Percentiles rank a stretch among this genome's conserved stretches.
Evolutionary conservation across 2,888 invertebrate genomes (phyloP).

Genomic region (Mimas tiliae): DNA sequence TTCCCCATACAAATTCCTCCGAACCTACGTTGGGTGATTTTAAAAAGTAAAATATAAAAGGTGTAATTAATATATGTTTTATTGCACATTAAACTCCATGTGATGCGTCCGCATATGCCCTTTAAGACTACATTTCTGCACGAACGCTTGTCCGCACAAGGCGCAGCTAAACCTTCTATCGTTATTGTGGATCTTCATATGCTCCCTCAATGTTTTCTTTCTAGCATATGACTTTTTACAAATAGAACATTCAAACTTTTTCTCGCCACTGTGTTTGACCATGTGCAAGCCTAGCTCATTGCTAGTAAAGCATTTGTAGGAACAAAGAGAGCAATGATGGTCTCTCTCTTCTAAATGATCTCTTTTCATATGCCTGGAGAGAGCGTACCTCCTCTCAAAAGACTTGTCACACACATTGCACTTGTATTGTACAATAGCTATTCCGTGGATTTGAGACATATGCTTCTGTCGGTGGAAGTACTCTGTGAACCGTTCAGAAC

Average conservation of each 20-base stretch:
- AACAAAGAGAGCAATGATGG: conserved; percentile 41
- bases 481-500: conserved; percentile 64
- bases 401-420: conserved; percentile 66
- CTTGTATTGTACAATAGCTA: conserved; percentile 59
- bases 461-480: conserved; percentile 69
- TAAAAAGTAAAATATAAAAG: background rate
- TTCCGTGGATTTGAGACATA: conserved; percentile 62
- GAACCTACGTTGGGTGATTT: no score
- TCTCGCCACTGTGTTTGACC: conserved; percentile 27
- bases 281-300: conserved; percentile 53
- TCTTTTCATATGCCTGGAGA: conserved; percentile 67
- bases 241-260: conserved; percentile 23
- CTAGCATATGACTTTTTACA: conserved; percentile 59
- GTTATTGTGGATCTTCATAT: conserved; percentile 57
- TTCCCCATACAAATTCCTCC: no score
- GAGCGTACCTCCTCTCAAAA: conserved; percentile 56
- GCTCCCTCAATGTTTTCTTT: conserved; percentile 45
- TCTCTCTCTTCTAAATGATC: conserved; percentile 64
- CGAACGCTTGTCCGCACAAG: conserved; percentile 47
- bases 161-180: conserved; percentile 49
- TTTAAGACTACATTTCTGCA: conserved; percentile 52
- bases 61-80: background rate
- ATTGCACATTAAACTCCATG: conserved; percentile 25
- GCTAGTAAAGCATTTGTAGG: conserved; percentile 67
- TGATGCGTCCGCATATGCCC: conserved; percentile 50